phyloP scores from a whole-genome alignment of 2,888 invertebrate genomes.

The Rhagonycha fulva region DNA sequence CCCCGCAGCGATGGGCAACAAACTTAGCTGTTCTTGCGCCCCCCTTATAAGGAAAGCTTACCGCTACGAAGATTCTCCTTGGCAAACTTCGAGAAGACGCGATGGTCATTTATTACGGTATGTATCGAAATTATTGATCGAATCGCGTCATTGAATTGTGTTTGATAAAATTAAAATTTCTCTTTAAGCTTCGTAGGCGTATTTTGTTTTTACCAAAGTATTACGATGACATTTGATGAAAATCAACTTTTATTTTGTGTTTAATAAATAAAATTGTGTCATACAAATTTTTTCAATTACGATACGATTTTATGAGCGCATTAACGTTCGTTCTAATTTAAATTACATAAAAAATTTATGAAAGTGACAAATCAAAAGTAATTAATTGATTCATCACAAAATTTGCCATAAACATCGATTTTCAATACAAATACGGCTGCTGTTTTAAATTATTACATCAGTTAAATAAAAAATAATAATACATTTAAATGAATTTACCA shows the following conservation, averaged over 20 bases:
- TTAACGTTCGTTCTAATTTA: neutral
- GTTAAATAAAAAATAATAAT: neutral
- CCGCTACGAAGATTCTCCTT: conserved; percentile 94
- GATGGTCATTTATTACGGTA: conserved; percentile 90
- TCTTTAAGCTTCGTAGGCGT: neutral
- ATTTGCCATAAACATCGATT: neutral
- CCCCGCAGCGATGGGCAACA: conserved; percentile 89
- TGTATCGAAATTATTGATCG: conserved; percentile 38
- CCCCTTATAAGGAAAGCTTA: conserved; percentile 96
- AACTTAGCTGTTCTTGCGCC: conserved; percentile 95
- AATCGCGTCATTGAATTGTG: neutral
- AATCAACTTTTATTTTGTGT: neutral
- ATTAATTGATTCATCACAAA: neutral
- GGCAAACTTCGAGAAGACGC: conserved; percentile 84
- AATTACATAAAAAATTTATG: neutral
- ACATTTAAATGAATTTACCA: neutral
- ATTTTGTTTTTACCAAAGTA: neutral
- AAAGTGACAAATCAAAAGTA: neutral
- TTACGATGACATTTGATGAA: neutral
- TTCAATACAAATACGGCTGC: neutral
- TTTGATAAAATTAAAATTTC: neutral
- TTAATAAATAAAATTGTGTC: neutral
- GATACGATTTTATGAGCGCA: neutral
- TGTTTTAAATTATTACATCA: neutral
- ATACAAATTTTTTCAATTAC: neutral